Base-by-base conservation (phyloP, 1,140 invertebrate genomes). In the Drosophila micromelanica region DNA sequence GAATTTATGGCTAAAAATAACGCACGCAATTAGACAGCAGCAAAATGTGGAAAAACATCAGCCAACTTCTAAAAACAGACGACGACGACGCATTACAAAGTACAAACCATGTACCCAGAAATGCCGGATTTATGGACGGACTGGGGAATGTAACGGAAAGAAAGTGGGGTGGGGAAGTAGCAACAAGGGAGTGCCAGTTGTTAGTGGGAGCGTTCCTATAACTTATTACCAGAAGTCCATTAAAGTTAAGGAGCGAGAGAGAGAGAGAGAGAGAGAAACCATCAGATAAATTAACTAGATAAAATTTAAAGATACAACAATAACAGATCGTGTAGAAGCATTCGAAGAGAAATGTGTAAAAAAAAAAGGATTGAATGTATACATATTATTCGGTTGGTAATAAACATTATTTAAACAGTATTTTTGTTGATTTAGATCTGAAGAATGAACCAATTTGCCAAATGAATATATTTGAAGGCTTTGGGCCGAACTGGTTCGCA, bases 1-100 rank as follows among this genome's bases (percentile, higher is more conserved):
- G 67, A 76, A 85, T 80, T 80, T 73, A 80, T 78, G 72, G 63
- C 80, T 84, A 73, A 85, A 84, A 73, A 79, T 73, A 84, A 79
- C 59, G 64, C 80, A 79, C 68, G 76, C 80, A 84, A 68, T 84
- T 63, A 55, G 46, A 69, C 57, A 40, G 56, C 45, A 32, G 23
- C 35, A 49, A 51, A 43, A 42, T 56, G 9, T 43, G 13, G 13
- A 17, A 57, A 57, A 57, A 57, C 55, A 57, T 40, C 27, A 30
- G 40, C 23, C 38, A 43, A 56, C 51, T 54, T 54, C 49, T 54
- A 23, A 54, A 64, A 64, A 35, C 49, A 52, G 62, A 55, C 59
- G 59, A 48, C 45, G 35, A 46, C 23, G 40, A 35, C 40, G 40
- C 57, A 27, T 38, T 65, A 38, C 46, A 37, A 46, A 72, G 30